phyloP scores from a whole-genome alignment of 2,113 vertebrate genomes.

The Morone chrysops region DNA sequence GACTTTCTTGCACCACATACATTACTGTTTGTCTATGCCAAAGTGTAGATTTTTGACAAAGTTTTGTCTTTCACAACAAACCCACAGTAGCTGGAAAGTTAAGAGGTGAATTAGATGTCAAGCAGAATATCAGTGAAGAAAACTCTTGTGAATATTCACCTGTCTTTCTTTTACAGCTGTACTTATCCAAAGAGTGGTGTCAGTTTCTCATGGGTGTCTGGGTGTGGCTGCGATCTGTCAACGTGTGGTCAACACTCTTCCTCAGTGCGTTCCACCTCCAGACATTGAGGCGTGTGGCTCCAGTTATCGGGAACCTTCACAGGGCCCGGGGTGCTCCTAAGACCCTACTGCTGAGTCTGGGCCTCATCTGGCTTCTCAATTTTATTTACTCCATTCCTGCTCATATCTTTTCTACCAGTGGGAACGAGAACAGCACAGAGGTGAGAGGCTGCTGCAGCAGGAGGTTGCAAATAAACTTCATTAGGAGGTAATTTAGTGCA shows the following conservation, averaged over 20 bases:
- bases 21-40: background rate
- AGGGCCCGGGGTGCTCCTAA: conserved; percentile 37
- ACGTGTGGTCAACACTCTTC: conserved; percentile 86
- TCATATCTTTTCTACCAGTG: conserved; percentile 80
- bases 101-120: background rate
- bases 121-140: background rate
- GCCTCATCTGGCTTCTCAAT: conserved; percentile 81
- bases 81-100: background rate
- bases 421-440: conserved; percentile 80
- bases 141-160: background rate
- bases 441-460: conserved; percentile 53
- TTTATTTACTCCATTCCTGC: conserved; percentile 84
- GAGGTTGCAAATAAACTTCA: too few relatives aligned
- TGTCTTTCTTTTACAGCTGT: conserved; percentile 64
- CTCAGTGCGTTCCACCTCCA: conserved; percentile 85
- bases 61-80: background rate
- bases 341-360: conserved; percentile 63
- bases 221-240: conserved; percentile 85
- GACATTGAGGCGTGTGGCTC: conserved; percentile 80
- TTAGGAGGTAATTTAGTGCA: too few relatives aligned
- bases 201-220: conserved; percentile 86
- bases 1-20: background rate
- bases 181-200: conserved; percentile 78
- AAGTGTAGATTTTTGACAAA: background rate
- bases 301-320: conserved; percentile 9